These are phyloP conservation scores for Muschampia plurimacula DNA, from an alignment of 2,888 invertebrate species.

Conservation along the genomic window DNA sequence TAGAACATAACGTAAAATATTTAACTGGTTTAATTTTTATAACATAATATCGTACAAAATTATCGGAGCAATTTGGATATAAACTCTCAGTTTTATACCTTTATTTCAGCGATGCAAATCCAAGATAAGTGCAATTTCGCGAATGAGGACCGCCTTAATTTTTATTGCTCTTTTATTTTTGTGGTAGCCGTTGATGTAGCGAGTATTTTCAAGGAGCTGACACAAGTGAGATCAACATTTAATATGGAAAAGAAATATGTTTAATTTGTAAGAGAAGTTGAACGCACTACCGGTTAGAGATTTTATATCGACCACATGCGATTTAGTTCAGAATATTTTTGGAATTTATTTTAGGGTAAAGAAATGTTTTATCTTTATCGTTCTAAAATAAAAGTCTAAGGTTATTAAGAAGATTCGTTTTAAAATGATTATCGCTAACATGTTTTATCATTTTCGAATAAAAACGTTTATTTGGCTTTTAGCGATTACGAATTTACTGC, in stretches of 20 bases:
- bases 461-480: no score
- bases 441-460: no score
- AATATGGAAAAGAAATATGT: slow-evolving; percentile 36
- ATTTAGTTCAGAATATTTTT: neutral
- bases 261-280: slow-evolving; percentile 22
- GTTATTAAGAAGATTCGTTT: no score
- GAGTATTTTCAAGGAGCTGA: slow-evolving; percentile 58
- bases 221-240: slow-evolving; percentile 61
- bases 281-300: slow-evolving; percentile 23
- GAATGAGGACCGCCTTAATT: slow-evolving; percentile 53
- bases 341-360: neutral
- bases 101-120: slow-evolving; percentile 57
- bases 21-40: slow-evolving; percentile 34
- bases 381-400: no score
- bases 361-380: neutral
- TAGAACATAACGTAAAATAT: slow-evolving; percentile 32
- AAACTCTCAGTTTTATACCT: slow-evolving; percentile 60
- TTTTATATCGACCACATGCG: slow-evolving; percentile 43
- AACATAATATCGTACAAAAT: slow-evolving; percentile 38
- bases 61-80: slow-evolving; percentile 48
- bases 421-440: no score
- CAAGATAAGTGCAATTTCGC: slow-evolving; percentile 63
- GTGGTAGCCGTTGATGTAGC: slow-evolving; percentile 57
- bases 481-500: no score
- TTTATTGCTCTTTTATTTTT: slow-evolving; percentile 51